Evolutionary conservation across 2,113 vertebrate species (phyloP).

Genomic region (Rhinolophus sinicus): DNA sequence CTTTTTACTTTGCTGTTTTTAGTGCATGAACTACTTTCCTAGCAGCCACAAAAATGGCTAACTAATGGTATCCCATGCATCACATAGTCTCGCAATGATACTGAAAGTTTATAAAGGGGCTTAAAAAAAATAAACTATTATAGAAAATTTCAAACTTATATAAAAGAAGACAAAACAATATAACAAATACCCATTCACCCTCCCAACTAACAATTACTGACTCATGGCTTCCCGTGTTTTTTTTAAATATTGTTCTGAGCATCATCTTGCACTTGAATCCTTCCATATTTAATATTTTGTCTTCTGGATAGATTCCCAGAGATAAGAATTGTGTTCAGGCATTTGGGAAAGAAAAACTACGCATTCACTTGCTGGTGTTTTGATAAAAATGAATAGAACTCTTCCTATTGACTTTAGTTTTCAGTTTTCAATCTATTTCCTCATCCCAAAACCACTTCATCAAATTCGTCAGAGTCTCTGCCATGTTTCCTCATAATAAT

Average conservation of each 20-base stretch:
- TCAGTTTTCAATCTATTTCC: neutral
- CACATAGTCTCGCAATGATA: neutral
- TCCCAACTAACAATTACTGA: neutral
- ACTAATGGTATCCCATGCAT: neutral
- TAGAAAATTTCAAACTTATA: neutral
- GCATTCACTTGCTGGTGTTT: neutral
- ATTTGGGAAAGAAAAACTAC: constrained; percentile 16
- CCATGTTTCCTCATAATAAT: neutral
- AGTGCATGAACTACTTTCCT: neutral
- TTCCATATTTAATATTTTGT: neutral
- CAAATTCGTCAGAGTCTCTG: neutral
- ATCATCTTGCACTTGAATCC: neutral
- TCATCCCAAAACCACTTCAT: neutral
- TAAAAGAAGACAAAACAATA: neutral
- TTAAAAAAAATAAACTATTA: neutral
- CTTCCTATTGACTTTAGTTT: constrained; percentile 19
- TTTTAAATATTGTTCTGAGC: neutral
- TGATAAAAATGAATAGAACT: constrained; percentile 8
- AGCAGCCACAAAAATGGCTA: neutral
- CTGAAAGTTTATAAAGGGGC: neutral
- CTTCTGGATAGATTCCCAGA: constrained; percentile 14
- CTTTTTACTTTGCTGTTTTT: neutral
- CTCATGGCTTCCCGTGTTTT: neutral
- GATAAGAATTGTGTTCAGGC: neutral
- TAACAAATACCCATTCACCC: neutral